Evolutionary conservation across 2,888 invertebrate species (phyloP).

Genomic region (Girardia tigrina): DNA sequence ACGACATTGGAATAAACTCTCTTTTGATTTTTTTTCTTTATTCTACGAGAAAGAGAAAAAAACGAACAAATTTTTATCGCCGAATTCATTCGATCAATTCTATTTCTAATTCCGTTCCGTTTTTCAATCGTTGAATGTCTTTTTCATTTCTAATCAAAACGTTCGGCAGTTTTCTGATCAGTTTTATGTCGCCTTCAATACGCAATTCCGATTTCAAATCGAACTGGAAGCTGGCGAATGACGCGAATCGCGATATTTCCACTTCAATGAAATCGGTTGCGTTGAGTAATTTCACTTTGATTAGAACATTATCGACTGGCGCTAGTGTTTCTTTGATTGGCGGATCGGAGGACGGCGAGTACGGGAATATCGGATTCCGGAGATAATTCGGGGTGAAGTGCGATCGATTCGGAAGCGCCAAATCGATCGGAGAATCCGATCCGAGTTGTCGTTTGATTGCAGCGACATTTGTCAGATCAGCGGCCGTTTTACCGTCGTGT

Average conservation of each 20-base stretch:
- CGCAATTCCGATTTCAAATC: neutral
- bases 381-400: conserved; percentile 11
- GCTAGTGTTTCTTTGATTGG: too few species aligned
- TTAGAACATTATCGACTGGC: neutral
- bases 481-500: conserved; percentile 2
- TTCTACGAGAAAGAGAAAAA: too few species aligned
- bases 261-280: neutral
- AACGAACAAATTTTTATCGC: too few species aligned
- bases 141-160: conserved; percentile 18
- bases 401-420: too few species aligned
- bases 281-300: neutral
- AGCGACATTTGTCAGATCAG: neutral
- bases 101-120: conserved; percentile 8
- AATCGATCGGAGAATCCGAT: neutral
- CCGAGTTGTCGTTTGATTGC: neutral
- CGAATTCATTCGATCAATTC: neutral
- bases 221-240: neutral
- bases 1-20: too few species aligned
- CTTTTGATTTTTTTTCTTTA: too few species aligned
- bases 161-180: neutral
- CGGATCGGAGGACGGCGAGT: neutral
- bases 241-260: neutral
- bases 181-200: neutral
- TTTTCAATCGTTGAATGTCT: neutral
- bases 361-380: conserved; percentile 16